Conservation (phyloP, 1,140 invertebrate genomes). For the Saxidomus purpurata region DNA sequence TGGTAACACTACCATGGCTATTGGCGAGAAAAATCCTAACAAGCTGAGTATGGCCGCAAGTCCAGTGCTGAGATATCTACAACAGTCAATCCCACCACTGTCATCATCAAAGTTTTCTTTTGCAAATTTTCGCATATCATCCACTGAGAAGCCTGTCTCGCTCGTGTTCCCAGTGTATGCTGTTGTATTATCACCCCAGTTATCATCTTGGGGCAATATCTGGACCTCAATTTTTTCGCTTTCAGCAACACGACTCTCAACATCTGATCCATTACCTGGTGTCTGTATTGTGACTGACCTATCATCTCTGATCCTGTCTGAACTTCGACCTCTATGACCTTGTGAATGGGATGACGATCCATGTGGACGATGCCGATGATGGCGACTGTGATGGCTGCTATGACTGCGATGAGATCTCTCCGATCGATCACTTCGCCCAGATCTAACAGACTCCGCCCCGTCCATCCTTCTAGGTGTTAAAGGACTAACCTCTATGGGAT, state of each 20-base stretch:
- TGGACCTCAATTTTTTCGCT: constrained; percentile 93
- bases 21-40: constrained; percentile 95
- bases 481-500: constrained; percentile 31
- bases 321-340: constrained; percentile 70
- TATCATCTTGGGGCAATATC: constrained; percentile 97
- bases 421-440: constrained; percentile 85
- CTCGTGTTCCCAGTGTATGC: constrained; percentile 98
- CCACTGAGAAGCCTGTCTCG: constrained; percentile 93
- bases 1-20: constrained; percentile 97
- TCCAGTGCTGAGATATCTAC: constrained; percentile 89
- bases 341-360: constrained; percentile 63
- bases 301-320: constrained; percentile 78
- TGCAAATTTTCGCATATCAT: constrained; percentile 90
- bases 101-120: constrained; percentile 82
- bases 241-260: constrained; percentile 75
- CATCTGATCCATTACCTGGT: constrained; percentile 80
- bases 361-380: constrained; percentile 72
- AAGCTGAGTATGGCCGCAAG: constrained; percentile 92
- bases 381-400: constrained; percentile 76
- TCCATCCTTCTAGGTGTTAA: constrained; percentile 74
- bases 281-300: constrained; percentile 83
- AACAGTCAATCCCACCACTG: constrained; percentile 86
- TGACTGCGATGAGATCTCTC: constrained; percentile 84
- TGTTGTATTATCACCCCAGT: constrained; percentile 99
- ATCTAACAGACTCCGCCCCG: constrained; percentile 84